These are phyloP conservation scores for Potamilus streckersoni DNA, from an alignment of 1,140 invertebrate genomes.

Conservation along the genomic window DNA sequence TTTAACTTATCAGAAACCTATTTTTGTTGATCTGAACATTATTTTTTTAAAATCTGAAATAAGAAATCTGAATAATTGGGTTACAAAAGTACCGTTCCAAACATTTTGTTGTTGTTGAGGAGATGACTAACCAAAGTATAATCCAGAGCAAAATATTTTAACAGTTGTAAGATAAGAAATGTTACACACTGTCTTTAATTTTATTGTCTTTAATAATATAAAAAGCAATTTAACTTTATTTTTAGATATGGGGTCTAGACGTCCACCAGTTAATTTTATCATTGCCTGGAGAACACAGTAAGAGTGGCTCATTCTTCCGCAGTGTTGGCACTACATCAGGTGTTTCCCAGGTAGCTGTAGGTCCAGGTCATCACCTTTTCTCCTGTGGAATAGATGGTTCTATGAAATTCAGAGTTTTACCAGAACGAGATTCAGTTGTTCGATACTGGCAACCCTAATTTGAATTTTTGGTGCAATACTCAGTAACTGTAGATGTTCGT, in stretches of 20 bases:
- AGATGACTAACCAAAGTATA: neutral
- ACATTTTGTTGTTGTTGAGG: neutral
- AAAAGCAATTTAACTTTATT: slow-evolving; percentile 35
- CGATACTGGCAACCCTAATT: slow-evolving; percentile 41
- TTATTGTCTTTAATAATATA: neutral
- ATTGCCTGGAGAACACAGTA: slow-evolving; percentile 89
- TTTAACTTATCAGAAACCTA: too few species aligned
- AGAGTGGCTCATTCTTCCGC: slow-evolving; percentile 85
- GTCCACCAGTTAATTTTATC: slow-evolving; percentile 87
- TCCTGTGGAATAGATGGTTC: slow-evolving; percentile 99
- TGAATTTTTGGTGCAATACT: too few species aligned
- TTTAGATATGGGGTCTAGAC: slow-evolving; percentile 91
- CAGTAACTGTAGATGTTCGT: too few species aligned
- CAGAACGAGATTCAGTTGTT: slow-evolving; percentile 66
- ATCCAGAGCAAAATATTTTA: neutral
- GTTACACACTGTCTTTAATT: neutral
- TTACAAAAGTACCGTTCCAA: too few species aligned
- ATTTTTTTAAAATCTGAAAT: too few species aligned
- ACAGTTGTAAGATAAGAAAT: neutral
- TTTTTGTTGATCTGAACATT: too few species aligned
- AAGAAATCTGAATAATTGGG: too few species aligned
- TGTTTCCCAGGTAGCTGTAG: slow-evolving; percentile 93
- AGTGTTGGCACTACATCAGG: slow-evolving; percentile 96
- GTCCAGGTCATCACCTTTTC: slow-evolving; percentile 85
- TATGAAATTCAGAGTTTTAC: slow-evolving; percentile 94